phyloP scores from a whole-genome alignment of 2,797 vertebrate species.

The Danio kyathit region DNA sequence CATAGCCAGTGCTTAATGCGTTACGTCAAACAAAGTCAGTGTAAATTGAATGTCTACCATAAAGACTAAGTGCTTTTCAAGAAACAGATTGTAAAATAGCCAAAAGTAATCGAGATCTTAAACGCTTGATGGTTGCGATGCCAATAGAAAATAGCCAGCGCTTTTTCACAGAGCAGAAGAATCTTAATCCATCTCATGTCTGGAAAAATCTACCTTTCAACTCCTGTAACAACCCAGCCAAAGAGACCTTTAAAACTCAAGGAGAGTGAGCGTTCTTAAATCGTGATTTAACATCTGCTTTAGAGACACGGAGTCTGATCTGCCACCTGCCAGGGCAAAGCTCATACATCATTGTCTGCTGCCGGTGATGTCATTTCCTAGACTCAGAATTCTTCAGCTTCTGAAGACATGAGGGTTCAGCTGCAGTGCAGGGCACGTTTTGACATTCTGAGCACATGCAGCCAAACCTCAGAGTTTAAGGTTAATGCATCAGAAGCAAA shows the following conservation, averaged over 20 bases:
- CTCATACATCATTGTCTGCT: conserved; percentile 56
- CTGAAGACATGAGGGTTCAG: conserved; percentile 12
- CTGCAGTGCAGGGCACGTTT: not conserved
- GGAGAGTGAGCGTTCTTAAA: conserved; percentile 25
- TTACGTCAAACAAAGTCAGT: not conserved
- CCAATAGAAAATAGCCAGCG: not conserved
- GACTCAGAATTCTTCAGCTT: conserved; percentile 10
- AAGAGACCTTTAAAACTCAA: conserved; percentile 46
- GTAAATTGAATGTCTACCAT: not conserved
- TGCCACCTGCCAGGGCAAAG: conserved; percentile 38
- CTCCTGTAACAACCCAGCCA: conserved; percentile 21
- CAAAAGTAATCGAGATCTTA: not conserved
- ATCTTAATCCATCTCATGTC: conserved; percentile 18
- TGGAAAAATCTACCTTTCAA: conserved; percentile 18
- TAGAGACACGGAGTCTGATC: conserved; percentile 23
- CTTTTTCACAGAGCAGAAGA: conserved; percentile 1
- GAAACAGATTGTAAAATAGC: not conserved
- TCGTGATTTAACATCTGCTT: conserved; percentile 52
- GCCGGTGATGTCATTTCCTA: conserved; percentile 53
- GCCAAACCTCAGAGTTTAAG: conserved; percentile 5
- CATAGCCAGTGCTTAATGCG: not conserved
- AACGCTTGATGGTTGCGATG: not conserved
- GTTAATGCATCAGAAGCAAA: conserved; percentile 29
- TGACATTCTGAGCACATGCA: conserved; percentile 11
- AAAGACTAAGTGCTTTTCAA: not conserved